Conservation (phyloP, 2,113 vertebrate genomes). For the Thinocorus orbignyianus region DNA sequence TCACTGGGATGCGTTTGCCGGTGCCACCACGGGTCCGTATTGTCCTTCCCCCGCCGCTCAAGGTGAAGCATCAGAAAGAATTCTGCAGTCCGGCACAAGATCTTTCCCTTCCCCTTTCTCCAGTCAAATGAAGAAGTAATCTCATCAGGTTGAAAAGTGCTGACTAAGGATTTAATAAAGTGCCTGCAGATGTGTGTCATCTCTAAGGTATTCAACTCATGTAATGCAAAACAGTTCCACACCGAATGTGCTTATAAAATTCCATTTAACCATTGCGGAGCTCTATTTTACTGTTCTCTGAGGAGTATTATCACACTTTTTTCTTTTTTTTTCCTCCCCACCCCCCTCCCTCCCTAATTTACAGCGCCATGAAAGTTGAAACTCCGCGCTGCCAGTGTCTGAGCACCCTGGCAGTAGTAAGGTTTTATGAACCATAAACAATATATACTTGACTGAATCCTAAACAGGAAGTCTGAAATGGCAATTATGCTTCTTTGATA, state of each 20-base stretch:
- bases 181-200: slow-evolving; percentile 92
- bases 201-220: slow-evolving; percentile 92
- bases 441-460: slow-evolving; percentile 72
- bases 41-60: slow-evolving; percentile 57
- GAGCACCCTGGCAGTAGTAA: slow-evolving; percentile 74
- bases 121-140: slow-evolving; percentile 93
- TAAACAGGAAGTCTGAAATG: slow-evolving; percentile 71
- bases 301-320: slow-evolving; percentile 75
- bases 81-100: slow-evolving; percentile 79
- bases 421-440: slow-evolving; percentile 81
- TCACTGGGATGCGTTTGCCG: background rate
- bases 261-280: slow-evolving; percentile 83
- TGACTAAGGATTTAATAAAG: slow-evolving; percentile 91
- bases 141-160: slow-evolving; percentile 90
- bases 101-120: slow-evolving; percentile 83
- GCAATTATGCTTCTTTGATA: slow-evolving; percentile 44
- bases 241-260: slow-evolving; percentile 81
- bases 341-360: slow-evolving; percentile 49
- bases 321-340: background rate
- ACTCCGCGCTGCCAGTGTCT: slow-evolving; percentile 58
- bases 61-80: slow-evolving; percentile 85
- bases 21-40: background rate
- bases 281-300: slow-evolving; percentile 70
- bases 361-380: slow-evolving; percentile 78
- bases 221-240: slow-evolving; percentile 92